These are phyloP conservation scores for Diarsia rubi DNA, from an alignment of 2,888 invertebrate species.

Conservation along the genomic window DNA sequence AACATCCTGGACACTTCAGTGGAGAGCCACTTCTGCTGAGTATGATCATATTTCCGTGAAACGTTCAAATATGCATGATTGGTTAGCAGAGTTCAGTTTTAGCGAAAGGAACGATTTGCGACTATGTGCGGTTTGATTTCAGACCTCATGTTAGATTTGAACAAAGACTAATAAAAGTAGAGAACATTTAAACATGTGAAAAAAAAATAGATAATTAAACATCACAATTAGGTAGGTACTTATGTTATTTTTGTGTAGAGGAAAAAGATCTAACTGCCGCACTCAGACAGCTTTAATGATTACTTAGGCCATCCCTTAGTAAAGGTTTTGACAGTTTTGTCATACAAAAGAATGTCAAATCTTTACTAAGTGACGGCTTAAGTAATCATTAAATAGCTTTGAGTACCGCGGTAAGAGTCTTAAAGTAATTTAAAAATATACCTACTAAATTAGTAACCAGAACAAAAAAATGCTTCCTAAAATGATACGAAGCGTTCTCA, in stretches of 20 bases:
- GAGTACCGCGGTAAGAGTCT: too few relatives aligned
- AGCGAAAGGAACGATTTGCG: not conserved
- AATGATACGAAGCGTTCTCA: constrained; percentile 32
- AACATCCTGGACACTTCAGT: constrained; percentile 15
- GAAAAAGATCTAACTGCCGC: too few relatives aligned
- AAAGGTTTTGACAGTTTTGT: too few relatives aligned
- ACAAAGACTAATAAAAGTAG: not conserved
- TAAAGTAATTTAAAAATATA: not conserved
- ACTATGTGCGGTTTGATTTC: not conserved
- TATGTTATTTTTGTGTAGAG: too few relatives aligned
- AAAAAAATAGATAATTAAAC: not conserved
- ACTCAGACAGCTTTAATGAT: too few relatives aligned
- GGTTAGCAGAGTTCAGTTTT: not conserved
- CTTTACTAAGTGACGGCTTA: too few relatives aligned
- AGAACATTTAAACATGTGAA: not conserved
- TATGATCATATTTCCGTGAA: not conserved
- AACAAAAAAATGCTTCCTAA: constrained; percentile 8
- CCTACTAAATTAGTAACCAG: not conserved
- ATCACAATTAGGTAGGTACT: not conserved
- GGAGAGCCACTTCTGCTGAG: constrained; percentile 6
- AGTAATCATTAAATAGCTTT: too few relatives aligned
- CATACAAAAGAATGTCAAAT: too few relatives aligned
- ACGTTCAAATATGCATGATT: not conserved
- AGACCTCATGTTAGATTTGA: not conserved
- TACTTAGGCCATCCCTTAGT: too few relatives aligned